phyloP scores from a whole-genome alignment of 1,140 invertebrate genomes.

The Sinonovacula constricta region DNA sequence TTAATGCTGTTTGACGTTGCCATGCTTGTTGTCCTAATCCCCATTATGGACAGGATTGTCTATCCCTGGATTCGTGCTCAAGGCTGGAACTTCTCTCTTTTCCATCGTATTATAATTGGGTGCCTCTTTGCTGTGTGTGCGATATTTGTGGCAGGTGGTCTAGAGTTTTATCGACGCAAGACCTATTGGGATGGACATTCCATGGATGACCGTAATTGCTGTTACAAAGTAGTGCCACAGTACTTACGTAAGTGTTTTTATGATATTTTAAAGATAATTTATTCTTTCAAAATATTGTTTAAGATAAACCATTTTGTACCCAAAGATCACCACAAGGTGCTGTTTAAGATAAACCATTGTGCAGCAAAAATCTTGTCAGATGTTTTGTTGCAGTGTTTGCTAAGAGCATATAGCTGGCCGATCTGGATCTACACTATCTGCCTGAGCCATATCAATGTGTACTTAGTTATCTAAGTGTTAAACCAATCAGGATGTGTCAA shows the following conservation, averaged over 20 bases:
- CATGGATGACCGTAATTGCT: conserved; percentile 11
- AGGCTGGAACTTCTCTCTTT: conserved; percentile 64
- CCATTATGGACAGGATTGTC: conserved; percentile 79
- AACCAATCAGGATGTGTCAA: too few relatives aligned
- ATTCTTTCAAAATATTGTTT: too few relatives aligned
- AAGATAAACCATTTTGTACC: too few relatives aligned
- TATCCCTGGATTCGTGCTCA: conserved; percentile 75
- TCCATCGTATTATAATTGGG: conserved; percentile 76
- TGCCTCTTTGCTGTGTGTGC: conserved; percentile 79
- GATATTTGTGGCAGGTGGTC: conserved; percentile 77
- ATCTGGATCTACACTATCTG: too few relatives aligned
- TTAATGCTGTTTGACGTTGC: conserved; percentile 80
- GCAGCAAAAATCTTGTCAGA: too few relatives aligned
- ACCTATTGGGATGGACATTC: conserved; percentile 1
- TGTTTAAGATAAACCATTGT: too few relatives aligned
- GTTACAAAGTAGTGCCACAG: conserved; percentile 36
- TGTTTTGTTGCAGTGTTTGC: too few relatives aligned
- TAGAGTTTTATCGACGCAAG: conserved; percentile 72
- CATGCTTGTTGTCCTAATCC: conserved; percentile 78
- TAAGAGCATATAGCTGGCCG: too few relatives aligned
- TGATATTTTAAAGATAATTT: neutral
- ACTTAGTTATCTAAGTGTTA: too few relatives aligned
- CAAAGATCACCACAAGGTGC: too few relatives aligned
- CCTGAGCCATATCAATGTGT: too few relatives aligned
- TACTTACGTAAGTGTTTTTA: conserved; percentile 33